Base-by-base conservation (phyloP, 2,888 invertebrate species). In the Peribatodes rhomboidaria region DNA sequence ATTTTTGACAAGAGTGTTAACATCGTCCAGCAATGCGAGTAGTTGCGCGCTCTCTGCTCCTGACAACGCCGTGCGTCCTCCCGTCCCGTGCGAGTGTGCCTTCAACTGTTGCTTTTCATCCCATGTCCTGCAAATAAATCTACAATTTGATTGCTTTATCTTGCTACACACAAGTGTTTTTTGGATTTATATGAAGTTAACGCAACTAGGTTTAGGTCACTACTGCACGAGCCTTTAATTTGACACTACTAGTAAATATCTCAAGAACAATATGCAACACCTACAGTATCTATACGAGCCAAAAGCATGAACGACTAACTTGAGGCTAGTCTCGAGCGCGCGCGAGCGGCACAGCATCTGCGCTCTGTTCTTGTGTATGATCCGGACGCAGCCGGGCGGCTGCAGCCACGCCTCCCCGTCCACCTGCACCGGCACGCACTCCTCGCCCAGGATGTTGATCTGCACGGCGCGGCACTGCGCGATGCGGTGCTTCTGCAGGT, bases 401-500 rank as follows among this genome's bases (percentile, higher is more conserved):
- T 99, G 99, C 42, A 99, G 94, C 99, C 99, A 99, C 1, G 99
- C 99, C 88, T 99, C 99, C 0, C 99, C 99, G 83, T 99, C 99
- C 42, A 99, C 99, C 62, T 72, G 86, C 57, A 99, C 97, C 0
- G 99, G 99, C 16, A 99, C 98, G 55, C 98, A 97, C 90, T 96
- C 98, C 52, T 97, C 97, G 16, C 97, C 99, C 75, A 98, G 93
- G 78, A 99, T 99, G 82, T 98, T 98, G 74, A 99, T 99, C 91
- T 98, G 98, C 2, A 99, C 97, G 41, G 97, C 97, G 75, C 98
- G 97, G 85, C 99, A 99, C 86, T 99, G 99, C 0, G 99, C 99
- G 70, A 99, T 99, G 61, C 99, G 95, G 89, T 99, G 99, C 90
- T 98, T 98, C 83, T 99, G 99, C 18, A 99, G 94, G 89, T 99